Evolutionary conservation across 2,113 vertebrate species (phyloP).

Genomic region (Ellobius talpinus): DNA sequence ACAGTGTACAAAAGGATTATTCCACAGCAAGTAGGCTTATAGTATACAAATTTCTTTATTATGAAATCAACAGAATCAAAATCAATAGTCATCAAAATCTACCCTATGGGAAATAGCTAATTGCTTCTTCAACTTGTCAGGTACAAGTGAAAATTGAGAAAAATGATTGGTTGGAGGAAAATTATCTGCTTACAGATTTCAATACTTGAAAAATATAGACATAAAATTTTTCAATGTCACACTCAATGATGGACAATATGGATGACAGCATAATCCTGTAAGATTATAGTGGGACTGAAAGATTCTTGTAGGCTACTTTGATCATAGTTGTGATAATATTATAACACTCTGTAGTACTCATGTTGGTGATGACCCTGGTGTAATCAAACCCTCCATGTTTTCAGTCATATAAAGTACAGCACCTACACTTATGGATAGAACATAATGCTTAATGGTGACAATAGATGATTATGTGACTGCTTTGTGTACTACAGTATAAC

Average conservation of each 20-base stretch:
- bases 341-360: not conserved
- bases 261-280: not conserved
- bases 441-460: not conserved
- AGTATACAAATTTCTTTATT: not conserved
- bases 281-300: not conserved
- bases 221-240: not conserved
- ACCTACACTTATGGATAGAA: not conserved
- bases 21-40: not conserved
- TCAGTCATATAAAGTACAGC: not conserved
- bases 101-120: no score
- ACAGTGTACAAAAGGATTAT: no score
- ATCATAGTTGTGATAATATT: not conserved
- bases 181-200: not conserved
- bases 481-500: not conserved
- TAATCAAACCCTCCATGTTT: not conserved
- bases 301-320: not conserved
- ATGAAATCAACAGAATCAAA: not conserved
- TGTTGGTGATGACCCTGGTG: not conserved
- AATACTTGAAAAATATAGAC: not conserved
- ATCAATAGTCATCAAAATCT: no score
- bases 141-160: not conserved
- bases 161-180: not conserved
- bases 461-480: not conserved
- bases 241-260: not conserved
- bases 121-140: not conserved